These are phyloP conservation scores for Stichopus chloronotus DNA, from an alignment of 35 echinoderm and acorn worm genomes.

Conservation along the genomic window DNA sequence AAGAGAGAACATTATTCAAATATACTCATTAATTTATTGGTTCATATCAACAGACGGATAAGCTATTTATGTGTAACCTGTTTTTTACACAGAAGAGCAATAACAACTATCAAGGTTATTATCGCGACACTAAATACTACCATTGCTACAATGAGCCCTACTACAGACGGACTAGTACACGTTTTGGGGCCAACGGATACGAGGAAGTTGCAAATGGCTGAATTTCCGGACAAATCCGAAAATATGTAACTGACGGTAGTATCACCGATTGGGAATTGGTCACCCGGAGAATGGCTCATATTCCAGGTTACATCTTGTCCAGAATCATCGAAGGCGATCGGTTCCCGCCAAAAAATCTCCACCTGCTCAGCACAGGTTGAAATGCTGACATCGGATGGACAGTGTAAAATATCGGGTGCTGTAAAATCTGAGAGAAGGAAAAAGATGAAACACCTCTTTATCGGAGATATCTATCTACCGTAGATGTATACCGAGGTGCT, in stretches of 20 bases:
- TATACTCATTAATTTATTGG: no score
- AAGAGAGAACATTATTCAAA: no score
- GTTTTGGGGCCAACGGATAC: slow-evolving; percentile 33
- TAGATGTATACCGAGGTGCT: no score
- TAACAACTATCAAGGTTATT: not conserved
- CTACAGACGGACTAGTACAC: not conserved
- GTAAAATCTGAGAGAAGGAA: not conserved
- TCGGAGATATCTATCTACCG: no score
- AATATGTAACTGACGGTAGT: slow-evolving; percentile 53
- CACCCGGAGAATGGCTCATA: not conserved
- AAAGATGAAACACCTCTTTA: not conserved
- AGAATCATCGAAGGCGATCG: slow-evolving; percentile 24
- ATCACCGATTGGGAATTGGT: not conserved
- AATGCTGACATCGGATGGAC: not conserved
- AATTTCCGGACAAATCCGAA: slow-evolving; percentile 38
- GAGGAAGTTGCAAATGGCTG: slow-evolving; percentile 41
- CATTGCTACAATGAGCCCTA: slow-evolving; percentile 1
- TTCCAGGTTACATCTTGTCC: not conserved
- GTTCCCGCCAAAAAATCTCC: slow-evolving; percentile 32
- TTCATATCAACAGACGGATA: no score
- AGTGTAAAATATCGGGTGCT: not conserved
- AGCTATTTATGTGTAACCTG: not conserved
- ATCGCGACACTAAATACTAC: slow-evolving; percentile 18
- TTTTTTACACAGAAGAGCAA: not conserved
- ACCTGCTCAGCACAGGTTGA: not conserved